These are phyloP conservation scores for Thamnaconus septentrionalis DNA, from an alignment of 2,113 vertebrate species.

Conservation along the genomic window DNA sequence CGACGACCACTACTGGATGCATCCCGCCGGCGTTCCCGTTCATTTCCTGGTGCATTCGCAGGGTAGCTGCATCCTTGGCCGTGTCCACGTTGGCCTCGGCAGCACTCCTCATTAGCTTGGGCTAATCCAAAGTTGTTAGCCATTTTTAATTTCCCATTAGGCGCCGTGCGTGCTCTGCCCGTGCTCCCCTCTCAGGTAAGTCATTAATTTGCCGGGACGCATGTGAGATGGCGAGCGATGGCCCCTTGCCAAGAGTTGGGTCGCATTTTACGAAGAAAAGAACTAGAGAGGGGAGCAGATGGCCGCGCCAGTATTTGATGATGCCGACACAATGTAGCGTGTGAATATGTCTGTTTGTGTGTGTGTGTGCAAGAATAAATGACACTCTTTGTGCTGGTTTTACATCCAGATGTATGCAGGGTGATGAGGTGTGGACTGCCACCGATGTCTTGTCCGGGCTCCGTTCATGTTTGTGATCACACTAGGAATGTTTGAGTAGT, in stretches of 20 bases:
- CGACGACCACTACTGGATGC: neutral
- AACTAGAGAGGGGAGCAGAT: constrained; percentile 72
- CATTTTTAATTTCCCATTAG: constrained; percentile 81
- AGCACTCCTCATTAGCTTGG: constrained; percentile 63
- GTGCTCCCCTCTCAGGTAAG: constrained; percentile 71
- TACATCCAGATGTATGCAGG: constrained; percentile 18
- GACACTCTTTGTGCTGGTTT: constrained; percentile 28
- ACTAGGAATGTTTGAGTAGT: too few species aligned
- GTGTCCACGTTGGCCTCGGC: constrained; percentile 47
- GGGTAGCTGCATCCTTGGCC: constrained; percentile 30
- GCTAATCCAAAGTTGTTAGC: constrained; percentile 72
- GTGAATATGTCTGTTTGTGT: constrained; percentile 39
- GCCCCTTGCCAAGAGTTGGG: constrained; percentile 67
- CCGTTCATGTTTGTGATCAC: neutral
- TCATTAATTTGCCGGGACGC: constrained; percentile 78
- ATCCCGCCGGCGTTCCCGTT: constrained; percentile 12
- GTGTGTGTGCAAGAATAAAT: constrained; percentile 51
- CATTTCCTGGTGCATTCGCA: constrained; percentile 32
- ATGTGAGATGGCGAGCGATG: constrained; percentile 64
- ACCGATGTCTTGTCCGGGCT: neutral
- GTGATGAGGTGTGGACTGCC: constrained; percentile 17
- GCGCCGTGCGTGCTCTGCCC: constrained; percentile 63
- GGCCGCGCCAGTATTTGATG: constrained; percentile 70
- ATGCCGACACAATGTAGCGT: constrained; percentile 59
- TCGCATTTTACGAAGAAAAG: constrained; percentile 69